A percentile compares a stretch with the other conserved stretches of the same genome.
Conservation (phyloP, 2,797 vertebrate genomes). For the Enteromius radiatus region DNA sequence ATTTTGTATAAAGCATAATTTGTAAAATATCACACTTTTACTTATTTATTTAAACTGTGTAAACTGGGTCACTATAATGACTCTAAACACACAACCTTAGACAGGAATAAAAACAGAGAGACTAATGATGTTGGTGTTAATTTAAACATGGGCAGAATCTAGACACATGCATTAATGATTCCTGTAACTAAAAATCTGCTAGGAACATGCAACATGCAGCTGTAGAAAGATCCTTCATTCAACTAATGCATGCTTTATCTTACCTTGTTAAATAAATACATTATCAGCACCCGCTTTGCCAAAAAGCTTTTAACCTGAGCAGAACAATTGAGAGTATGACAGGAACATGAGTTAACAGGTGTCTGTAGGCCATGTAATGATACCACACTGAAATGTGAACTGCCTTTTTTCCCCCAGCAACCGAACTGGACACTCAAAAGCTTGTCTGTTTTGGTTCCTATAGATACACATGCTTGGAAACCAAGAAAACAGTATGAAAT, state of each 20-base stretch:
- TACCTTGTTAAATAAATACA: slow-evolving; percentile 99
- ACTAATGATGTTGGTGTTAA: slow-evolving; percentile 8
- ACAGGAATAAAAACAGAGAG: neutral
- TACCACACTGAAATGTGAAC: slow-evolving; percentile 42
- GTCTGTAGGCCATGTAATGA: slow-evolving; percentile 5
- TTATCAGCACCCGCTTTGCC: slow-evolving; percentile 89
- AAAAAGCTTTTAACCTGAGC: slow-evolving; percentile 91
- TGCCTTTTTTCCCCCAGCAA: slow-evolving; percentile 13
- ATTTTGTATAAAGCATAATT: neutral
- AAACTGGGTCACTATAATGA: slow-evolving; percentile 20
- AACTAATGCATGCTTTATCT: slow-evolving; percentile 67
- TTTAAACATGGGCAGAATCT: slow-evolving; percentile 57
- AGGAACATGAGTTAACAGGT: slow-evolving; percentile 43
- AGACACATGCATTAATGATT: slow-evolving; percentile 44
- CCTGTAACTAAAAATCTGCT: slow-evolving; percentile 9
- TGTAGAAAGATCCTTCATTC: slow-evolving; percentile 1
- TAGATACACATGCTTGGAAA: slow-evolving; percentile 22
- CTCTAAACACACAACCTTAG: neutral
- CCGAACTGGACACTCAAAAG: slow-evolving; percentile 25
- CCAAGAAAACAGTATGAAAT: neutral
- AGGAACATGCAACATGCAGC: slow-evolving; percentile 8
- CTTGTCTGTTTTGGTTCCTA: slow-evolving; percentile 1
- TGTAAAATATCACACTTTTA: neutral
- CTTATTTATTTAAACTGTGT: slow-evolving; percentile 2
- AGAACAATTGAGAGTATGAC: slow-evolving; percentile 63